Evolutionary conservation across 2,888 invertebrate genomes (phyloP), one percentile per base, ranked within the genome.

Genomic region (Mimumesa dahlbomi): DNA sequence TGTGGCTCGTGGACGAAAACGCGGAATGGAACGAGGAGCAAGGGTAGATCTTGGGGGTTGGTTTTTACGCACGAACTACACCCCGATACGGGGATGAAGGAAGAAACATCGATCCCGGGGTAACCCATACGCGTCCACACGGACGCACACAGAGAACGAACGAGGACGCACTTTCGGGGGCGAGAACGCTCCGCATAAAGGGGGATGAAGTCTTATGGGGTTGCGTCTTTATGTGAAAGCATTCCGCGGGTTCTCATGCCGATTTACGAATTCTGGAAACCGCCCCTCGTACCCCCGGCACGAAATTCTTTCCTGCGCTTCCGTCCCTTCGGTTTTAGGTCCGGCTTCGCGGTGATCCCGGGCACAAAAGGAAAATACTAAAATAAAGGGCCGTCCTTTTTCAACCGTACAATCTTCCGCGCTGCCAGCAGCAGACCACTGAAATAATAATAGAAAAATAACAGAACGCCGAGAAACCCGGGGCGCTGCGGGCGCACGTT

Each of bases 51-150:
- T 73, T 65, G 49, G 73, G 82, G 85, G 82, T 82, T 85, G 86
- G 85, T 83, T 87, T 86, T 87, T 86, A 88, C 88, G 87, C 88
- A 88, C 87, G 87, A 87, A 84, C 84, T 86, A 77, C 85, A 85
- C 77, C 81, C 80, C 82, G 82, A 84, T 84, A 85, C 77, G 72
- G 77, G 73, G 78, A 77, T 77, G 74, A 76, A 75, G 80, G 77
- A 80, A 74, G 77, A 80, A 79, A 70, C 80, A 82, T 83, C 83
- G 83, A 82, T 83, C 81, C 79, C 50, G 48, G 64, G 42, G 64
- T 67, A 75, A 76, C 62, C 53, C 49, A 66, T 63, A 57, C 59
- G 34, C 58, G 31, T 25, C 22, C 62, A 58, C 52, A 29, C 48
- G 31, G 16, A 45, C 34, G 18, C 38, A 49, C 52, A n/a, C 43